Evolutionary conservation across 2,113 vertebrate species (phyloP).

Genomic region (Aleadryas rufinucha): DNA sequence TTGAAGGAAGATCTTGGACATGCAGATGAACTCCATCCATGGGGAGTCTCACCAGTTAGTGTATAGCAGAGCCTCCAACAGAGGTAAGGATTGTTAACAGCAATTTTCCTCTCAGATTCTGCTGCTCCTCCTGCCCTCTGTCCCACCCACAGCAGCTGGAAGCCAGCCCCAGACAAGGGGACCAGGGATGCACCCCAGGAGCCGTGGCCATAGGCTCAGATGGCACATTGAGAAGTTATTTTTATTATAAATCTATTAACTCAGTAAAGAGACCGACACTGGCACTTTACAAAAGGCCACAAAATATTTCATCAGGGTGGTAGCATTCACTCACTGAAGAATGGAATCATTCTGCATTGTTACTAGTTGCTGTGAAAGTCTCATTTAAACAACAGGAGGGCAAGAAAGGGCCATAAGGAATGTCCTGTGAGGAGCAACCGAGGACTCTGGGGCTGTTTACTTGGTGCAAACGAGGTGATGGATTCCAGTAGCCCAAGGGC

Average conservation of each 20-base stretch:
- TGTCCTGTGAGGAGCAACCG: neutral
- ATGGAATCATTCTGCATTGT: neutral
- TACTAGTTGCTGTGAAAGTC: neutral
- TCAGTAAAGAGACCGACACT: neutral
- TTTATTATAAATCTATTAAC: neutral
- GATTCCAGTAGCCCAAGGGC: neutral
- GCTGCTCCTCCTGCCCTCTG: neutral
- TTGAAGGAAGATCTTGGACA: neutral
- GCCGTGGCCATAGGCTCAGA: neutral
- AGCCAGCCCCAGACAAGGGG: neutral
- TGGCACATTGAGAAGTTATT: neutral
- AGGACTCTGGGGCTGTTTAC: neutral
- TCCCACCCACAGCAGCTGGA: neutral
- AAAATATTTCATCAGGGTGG: neutral
- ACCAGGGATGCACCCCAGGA: neutral
- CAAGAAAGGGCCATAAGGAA: neutral
- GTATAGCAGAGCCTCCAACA: neutral
- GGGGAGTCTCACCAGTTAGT: neutral
- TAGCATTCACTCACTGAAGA: neutral
- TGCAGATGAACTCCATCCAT: neutral
- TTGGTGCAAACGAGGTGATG: neutral
- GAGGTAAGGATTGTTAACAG: neutral
- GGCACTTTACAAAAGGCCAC: neutral
- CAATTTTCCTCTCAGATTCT: neutral
- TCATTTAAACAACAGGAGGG: neutral